Evolutionary conservation across 2,888 invertebrate genomes (phyloP).

Genomic region (Stenoptilia bipunctidactyla): DNA sequence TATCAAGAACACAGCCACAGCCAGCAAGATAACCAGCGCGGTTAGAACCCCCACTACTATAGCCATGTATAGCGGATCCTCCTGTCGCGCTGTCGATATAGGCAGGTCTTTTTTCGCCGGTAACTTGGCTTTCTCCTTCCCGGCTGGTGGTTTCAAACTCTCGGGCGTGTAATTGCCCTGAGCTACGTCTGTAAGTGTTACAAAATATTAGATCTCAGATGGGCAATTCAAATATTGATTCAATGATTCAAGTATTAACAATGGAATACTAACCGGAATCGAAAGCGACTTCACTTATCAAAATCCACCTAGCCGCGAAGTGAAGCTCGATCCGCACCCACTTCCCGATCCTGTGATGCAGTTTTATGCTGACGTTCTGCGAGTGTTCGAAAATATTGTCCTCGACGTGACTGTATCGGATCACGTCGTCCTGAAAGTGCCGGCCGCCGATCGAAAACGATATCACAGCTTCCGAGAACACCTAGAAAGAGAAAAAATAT

Average conservation of each 20-base stretch:
- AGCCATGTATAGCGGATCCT: constrained; percentile 81
- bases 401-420: constrained; percentile 78
- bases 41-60: constrained; percentile 82
- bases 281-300: constrained; percentile 91
- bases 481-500: constrained; percentile 54
- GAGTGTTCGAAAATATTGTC: constrained; percentile 86
- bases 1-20: constrained; percentile 79
- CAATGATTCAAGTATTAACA: too few relatives aligned
- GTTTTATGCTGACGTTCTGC: constrained; percentile 84
- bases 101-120: constrained; percentile 70
- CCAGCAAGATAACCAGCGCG: constrained; percentile 79
- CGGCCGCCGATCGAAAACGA: constrained; percentile 87
- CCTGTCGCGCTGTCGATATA: constrained; percentile 76
- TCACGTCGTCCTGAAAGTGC: constrained; percentile 82
- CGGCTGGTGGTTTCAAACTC: constrained; percentile 64
- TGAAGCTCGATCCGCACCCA: constrained; percentile 83
- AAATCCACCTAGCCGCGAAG: constrained; percentile 88
- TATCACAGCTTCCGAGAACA: constrained; percentile 84
- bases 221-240: too few relatives aligned
- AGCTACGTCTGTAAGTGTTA: constrained; percentile 63
- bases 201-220: too few relatives aligned
- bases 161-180: constrained; percentile 83
- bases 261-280: constrained; percentile 81
- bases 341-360: constrained; percentile 84
- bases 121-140: constrained; percentile 59